Conservation (phyloP, 2,797 vertebrate species). For the Enteromius treurensis region DNA sequence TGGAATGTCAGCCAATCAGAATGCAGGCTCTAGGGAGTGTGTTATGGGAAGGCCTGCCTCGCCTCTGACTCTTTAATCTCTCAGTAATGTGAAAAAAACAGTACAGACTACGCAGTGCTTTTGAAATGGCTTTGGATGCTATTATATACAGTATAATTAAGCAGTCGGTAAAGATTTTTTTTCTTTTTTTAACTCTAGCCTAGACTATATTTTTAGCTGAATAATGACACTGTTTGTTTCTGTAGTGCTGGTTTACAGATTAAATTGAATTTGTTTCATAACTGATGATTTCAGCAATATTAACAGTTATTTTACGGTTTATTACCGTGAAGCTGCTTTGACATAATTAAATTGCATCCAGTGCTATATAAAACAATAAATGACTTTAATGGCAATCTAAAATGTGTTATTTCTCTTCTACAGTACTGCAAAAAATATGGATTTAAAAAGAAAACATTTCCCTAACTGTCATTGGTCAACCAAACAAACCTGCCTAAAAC, state of each 20-base stretch:
- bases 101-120: constrained; percentile 10
- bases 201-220: not conserved
- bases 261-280: not conserved
- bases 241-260: not conserved
- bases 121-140: not conserved
- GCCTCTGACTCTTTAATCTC: constrained; percentile 54
- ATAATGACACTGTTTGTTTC: not conserved
- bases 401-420: not conserved
- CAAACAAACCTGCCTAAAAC: not conserved
- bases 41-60: constrained; percentile 54
- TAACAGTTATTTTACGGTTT: not conserved
- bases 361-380: not conserved
- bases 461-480: not conserved
- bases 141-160: not conserved
- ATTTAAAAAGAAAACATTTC: not conserved
- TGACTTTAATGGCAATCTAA: not conserved
- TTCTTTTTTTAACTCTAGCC: not conserved
- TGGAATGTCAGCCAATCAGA: constrained; percentile 58
- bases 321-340: not conserved
- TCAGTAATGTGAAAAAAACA: constrained; percentile 45
- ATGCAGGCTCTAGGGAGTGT: constrained; percentile 51
- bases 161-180: not conserved
- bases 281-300: not conserved
- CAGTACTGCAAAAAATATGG: not conserved
- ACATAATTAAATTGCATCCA: not conserved